phyloP scores from a whole-genome alignment of 2,888 invertebrate species.

The Watsonalla cultraria region DNA sequence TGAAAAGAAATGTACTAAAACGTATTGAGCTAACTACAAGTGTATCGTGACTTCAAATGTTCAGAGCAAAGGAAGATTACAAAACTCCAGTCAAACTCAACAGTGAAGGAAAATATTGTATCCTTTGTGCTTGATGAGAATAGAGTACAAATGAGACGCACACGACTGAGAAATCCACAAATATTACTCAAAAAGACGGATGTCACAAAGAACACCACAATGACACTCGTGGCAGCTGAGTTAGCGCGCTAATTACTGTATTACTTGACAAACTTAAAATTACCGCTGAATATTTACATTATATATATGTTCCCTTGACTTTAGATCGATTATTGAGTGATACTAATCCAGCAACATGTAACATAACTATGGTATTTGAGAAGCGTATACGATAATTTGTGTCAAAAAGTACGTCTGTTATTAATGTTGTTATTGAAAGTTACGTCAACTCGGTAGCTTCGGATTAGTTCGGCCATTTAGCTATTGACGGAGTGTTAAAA shows the following conservation, averaged over 20 bases:
- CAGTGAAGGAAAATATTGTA: slow-evolving; percentile 36
- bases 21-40: neutral
- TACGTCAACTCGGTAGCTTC: slow-evolving; percentile 37
- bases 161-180: slow-evolving; percentile 51
- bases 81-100: slow-evolving; percentile 25
- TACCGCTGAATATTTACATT: slow-evolving; percentile 1
- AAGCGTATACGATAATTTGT: slow-evolving; percentile 5
- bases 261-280: slow-evolving; percentile 29
- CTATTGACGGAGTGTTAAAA: slow-evolving; percentile 1
- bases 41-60: slow-evolving; percentile 7
- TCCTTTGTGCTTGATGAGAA: slow-evolving; percentile 31
- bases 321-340: neutral
- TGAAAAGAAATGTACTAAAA: neutral
- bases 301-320: neutral
- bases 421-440: slow-evolving; percentile 26
- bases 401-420: slow-evolving; percentile 5
- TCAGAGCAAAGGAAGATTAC: slow-evolving; percentile 23
- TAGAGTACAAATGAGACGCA: slow-evolving; percentile 31
- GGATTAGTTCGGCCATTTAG: slow-evolving; percentile 7
- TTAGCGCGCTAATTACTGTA: slow-evolving; percentile 56
- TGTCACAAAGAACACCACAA: slow-evolving; percentile 44
- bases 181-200: slow-evolving; percentile 42
- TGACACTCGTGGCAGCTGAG: slow-evolving; percentile 44
- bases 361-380: neutral
- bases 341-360: neutral